Percentiles rank a stretch among this genome's conserved stretches.
These are phyloP conservation scores for Augochlorella aurata DNA, from an alignment of 2,888 invertebrate species.

Conservation along the genomic window DNA sequence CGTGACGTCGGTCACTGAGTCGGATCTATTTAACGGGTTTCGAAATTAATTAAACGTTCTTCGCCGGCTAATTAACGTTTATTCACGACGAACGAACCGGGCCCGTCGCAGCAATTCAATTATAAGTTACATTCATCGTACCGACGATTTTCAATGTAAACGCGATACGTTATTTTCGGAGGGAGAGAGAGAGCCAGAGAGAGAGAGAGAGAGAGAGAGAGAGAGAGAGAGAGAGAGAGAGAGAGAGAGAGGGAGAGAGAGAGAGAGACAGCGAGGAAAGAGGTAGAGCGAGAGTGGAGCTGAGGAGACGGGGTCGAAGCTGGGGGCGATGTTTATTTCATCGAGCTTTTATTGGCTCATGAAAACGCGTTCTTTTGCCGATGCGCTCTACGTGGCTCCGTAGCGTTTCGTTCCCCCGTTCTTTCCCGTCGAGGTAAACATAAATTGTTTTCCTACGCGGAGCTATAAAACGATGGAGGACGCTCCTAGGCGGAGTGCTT, in stretches of 20 bases:
- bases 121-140: not conserved
- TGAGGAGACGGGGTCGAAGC: not conserved
- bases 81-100: not conserved
- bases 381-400: slow-evolving; percentile 7
- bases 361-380: slow-evolving; percentile 26
- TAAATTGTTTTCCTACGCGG: slow-evolving; percentile 43
- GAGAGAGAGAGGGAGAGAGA: no score
- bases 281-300: no score
- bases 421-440: slow-evolving; percentile 8
- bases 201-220: no score
- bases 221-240: no score
- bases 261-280: no score
- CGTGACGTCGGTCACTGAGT: not conserved
- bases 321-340: not conserved
- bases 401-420: slow-evolving; percentile 6
- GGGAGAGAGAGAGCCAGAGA: no score
- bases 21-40: slow-evolving; percentile 15
- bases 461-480: slow-evolving; percentile 22
- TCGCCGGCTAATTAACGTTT: not conserved
- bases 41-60: slow-evolving; percentile 29
- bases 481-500: not conserved
- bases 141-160: not conserved
- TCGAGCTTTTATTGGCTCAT: slow-evolving; percentile 23
- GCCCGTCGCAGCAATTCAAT: not conserved
- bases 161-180: not conserved